A percentile compares a stretch with the other conserved stretches of the same genome.
phyloP scores from a whole-genome alignment of 2,113 vertebrate species.

The Herpailurus yagouaroundi region DNA sequence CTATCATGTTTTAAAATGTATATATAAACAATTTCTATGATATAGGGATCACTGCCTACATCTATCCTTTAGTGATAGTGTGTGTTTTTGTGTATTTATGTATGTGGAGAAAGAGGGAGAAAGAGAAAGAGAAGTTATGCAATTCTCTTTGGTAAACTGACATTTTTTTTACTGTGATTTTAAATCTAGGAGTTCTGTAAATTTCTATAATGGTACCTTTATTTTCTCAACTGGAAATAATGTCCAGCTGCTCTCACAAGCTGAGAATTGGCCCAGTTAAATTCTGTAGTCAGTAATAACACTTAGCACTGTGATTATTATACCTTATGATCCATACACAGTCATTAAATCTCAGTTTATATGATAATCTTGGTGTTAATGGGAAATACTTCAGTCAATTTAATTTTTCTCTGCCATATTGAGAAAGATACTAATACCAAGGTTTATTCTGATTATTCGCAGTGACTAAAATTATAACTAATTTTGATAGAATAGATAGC shows the following conservation, averaged over 20 bases:
- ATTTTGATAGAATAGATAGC: background rate
- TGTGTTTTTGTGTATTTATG: background rate
- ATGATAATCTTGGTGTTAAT: conserved; percentile 54
- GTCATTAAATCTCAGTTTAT: conserved; percentile 56
- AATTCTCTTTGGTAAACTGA: conserved; percentile 7
- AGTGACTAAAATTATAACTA: conserved; percentile 14
- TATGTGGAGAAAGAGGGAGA: background rate
- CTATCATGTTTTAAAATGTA: background rate
- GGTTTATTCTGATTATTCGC: background rate
- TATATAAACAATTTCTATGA: background rate
- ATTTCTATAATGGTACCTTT: conserved; percentile 8
- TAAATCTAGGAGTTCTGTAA: background rate
- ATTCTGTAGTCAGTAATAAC: conserved; percentile 48
- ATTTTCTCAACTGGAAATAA: conserved; percentile 65
- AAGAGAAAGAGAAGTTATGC: background rate
- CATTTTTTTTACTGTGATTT: background rate
- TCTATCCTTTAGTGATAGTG: background rate
- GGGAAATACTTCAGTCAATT: background rate
- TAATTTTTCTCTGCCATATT: background rate
- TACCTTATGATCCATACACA: conserved; percentile 27
- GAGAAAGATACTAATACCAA: background rate
- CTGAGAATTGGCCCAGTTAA: conserved; percentile 65
- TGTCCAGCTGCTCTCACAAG: conserved; percentile 31
- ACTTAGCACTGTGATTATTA: conserved; percentile 47
- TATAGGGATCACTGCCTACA: background rate